These are phyloP conservation scores for Eolophus roseicapilla DNA, from an alignment of 2,113 vertebrate genomes.

Conservation along the genomic window DNA sequence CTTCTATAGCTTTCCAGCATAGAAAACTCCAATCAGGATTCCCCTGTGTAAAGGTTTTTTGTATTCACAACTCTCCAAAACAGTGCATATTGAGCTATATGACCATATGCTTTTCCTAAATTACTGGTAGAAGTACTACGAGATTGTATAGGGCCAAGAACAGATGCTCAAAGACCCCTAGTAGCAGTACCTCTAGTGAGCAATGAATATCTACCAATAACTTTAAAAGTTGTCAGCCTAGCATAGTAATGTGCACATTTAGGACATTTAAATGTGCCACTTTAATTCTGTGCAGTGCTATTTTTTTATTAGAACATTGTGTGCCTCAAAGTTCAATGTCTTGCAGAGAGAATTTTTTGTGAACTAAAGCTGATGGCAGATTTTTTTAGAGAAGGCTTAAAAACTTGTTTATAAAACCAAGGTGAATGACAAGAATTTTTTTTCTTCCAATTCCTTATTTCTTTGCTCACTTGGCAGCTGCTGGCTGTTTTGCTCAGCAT, in stretches of 20 bases:
- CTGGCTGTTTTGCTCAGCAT: neutral
- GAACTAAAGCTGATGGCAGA: neutral
- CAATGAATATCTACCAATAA: constrained; percentile 16
- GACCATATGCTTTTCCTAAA: neutral
- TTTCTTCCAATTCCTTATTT: neutral
- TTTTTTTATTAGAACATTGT: constrained; percentile 55
- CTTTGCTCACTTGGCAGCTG: neutral
- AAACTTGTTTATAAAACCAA: constrained; percentile 28
- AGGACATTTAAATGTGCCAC: constrained; percentile 41
- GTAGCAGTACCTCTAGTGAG: constrained; percentile 22
- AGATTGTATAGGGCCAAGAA: neutral
- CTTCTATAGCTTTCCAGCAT: neutral
- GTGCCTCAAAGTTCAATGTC: constrained; percentile 24
- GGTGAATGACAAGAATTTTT: neutral
- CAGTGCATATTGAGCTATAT: neutral
- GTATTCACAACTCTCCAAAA: neutral
- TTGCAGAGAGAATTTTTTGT: neutral
- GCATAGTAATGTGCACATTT: constrained; percentile 39
- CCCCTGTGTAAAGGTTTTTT: neutral
- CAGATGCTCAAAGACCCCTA: constrained; percentile 33
- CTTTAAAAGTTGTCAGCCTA: constrained; percentile 11
- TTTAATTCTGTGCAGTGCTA: constrained; percentile 31
- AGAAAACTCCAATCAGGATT: neutral
- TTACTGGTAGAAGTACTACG: neutral
- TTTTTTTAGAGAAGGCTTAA: neutral